phyloP scores from a whole-genome alignment of 2,797 vertebrate species.

The Heterohyrax brucei region DNA sequence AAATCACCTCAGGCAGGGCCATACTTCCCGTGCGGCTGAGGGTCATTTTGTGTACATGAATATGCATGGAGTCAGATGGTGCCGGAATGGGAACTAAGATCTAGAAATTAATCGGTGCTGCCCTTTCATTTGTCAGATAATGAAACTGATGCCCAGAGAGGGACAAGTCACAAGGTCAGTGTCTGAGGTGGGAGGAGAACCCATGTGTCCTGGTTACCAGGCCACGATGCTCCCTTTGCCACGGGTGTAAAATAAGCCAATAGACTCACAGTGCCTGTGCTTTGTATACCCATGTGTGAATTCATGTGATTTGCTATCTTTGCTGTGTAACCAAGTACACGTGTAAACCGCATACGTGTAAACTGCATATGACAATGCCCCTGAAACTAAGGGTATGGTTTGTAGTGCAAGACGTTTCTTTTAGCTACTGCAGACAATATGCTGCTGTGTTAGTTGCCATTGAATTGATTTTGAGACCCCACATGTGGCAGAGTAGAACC shows the following conservation, averaged over 20 bases:
- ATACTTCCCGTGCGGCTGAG: not conserved
- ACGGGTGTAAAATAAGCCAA: no score
- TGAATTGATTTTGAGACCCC: not conserved
- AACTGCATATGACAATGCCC: rapidly evolving
- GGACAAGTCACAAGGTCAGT: not conserved
- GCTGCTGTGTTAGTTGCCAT: not conserved
- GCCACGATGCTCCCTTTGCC: not conserved
- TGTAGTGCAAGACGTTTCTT: not conserved
- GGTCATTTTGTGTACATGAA: slow-evolving; percentile 52
- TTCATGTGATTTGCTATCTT: not conserved
- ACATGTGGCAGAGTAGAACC: not conserved
- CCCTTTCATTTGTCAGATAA: not conserved
- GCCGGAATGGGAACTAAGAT: slow-evolving; percentile 4
- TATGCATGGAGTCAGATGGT: slow-evolving; percentile 55
- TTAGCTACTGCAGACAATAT: not conserved
- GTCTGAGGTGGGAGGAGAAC: not conserved
- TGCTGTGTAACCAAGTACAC: not conserved
- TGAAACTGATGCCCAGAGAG: not conserved
- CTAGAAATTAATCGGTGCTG: not conserved
- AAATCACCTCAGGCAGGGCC: slow-evolving; percentile 58
- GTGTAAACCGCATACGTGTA: not conserved
- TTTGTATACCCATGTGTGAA: not conserved
- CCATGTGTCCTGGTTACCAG: not conserved
- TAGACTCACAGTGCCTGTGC: not conserved
- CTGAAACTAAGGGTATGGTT: not conserved